phyloP scores from a whole-genome alignment of 2,888 invertebrate species.

The Dendrolimus pini region DNA sequence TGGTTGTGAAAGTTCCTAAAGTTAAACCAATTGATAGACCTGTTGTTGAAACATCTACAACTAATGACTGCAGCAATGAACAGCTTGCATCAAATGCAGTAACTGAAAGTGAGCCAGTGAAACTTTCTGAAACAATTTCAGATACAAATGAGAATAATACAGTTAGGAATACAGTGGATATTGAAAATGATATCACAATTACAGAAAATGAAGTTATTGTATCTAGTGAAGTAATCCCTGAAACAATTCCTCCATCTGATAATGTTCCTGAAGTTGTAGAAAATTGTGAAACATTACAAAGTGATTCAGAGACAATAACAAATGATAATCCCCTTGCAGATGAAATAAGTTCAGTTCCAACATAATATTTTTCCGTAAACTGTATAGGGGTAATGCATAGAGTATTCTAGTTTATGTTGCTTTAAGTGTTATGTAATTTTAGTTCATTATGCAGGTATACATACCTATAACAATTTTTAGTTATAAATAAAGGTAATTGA shows the following conservation, averaged over 20 bases:
- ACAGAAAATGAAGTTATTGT: background rate
- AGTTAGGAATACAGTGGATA: background rate
- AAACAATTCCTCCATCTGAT: background rate
- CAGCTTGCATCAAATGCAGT: background rate
- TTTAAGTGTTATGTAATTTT: too few relatives aligned
- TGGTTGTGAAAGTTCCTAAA: conserved; percentile 61
- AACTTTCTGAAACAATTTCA: background rate
- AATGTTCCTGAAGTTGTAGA: background rate
- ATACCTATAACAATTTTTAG: too few relatives aligned
- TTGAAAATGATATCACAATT: background rate
- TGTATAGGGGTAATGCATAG: too few relatives aligned
- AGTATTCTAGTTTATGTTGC: too few relatives aligned
- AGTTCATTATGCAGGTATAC: too few relatives aligned
- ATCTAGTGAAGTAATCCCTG: background rate
- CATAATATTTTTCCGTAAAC: too few relatives aligned
- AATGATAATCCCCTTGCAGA: too few relatives aligned
- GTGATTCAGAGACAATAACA: too few relatives aligned
- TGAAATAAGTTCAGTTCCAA: too few relatives aligned
- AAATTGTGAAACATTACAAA: too few relatives aligned
- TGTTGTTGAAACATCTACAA: background rate
- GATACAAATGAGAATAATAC: background rate
- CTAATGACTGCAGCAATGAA: background rate
- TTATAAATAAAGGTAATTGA: too few relatives aligned
- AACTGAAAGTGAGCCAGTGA: too few relatives aligned
- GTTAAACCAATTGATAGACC: conserved; percentile 16